These are phyloP conservation scores for Dryocosmus kuriphilus DNA, from an alignment of 2,888 invertebrate genomes.

Conservation along the genomic window DNA sequence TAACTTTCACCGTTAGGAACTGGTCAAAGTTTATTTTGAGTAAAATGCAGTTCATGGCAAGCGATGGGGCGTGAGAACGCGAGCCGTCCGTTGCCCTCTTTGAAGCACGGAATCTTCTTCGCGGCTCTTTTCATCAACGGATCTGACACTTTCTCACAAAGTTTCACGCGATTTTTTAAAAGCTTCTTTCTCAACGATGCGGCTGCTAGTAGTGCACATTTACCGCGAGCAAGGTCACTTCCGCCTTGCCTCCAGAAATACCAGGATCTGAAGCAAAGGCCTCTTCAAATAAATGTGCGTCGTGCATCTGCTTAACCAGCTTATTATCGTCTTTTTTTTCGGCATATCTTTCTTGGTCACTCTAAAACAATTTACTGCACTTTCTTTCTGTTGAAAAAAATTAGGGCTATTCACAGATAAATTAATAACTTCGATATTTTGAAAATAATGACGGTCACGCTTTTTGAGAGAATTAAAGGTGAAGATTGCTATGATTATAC, in stretches of 20 bases:
- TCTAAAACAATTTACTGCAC: background rate
- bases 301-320: background rate
- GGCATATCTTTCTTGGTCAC: background rate
- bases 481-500: constrained; percentile 27
- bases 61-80: constrained; percentile 70
- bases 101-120: constrained; percentile 58
- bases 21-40: constrained; percentile 11
- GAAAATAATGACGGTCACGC: constrained; percentile 5
- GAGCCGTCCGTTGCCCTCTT: constrained; percentile 64
- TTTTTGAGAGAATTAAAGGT: constrained; percentile 17
- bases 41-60: constrained; percentile 45
- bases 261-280: constrained; percentile 47
- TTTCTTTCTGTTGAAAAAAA: background rate
- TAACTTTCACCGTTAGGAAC: background rate
- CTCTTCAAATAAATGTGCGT: constrained; percentile 13
- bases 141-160: constrained; percentile 71
- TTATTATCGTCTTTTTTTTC: constrained; percentile 19
- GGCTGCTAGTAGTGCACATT: constrained; percentile 60
- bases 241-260: constrained; percentile 61
- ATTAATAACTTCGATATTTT: background rate
- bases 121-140: constrained; percentile 63
- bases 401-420: no score
- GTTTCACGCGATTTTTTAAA: constrained; percentile 64
- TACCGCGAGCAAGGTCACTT: constrained; percentile 59
- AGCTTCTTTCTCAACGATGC: constrained; percentile 56